A percentile compares a stretch with the other conserved stretches of the same genome.
phyloP scores from a whole-genome alignment of 2,888 invertebrate genomes.

The Phragmatobia fuliginosa region DNA sequence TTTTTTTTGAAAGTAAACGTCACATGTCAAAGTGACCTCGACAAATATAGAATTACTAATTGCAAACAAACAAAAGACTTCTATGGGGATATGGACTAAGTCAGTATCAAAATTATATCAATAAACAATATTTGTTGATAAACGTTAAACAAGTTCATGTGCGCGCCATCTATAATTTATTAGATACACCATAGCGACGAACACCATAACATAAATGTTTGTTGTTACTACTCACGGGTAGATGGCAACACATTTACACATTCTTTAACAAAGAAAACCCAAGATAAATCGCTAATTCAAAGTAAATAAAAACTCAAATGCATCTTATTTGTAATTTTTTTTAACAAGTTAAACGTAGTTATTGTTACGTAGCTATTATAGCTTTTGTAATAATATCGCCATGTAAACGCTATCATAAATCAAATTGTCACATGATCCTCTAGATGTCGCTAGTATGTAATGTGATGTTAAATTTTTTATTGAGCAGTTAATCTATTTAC shows the following conservation, averaged over 20 bases:
- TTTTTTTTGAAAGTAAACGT: background rate
- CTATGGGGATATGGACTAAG: background rate
- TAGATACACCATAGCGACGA: background rate
- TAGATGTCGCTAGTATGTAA: constrained; percentile 7
- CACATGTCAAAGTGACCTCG: background rate
- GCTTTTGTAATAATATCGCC: too few relatives aligned
- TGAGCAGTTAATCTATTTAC: background rate
- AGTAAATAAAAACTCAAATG: background rate
- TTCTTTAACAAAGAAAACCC: background rate
- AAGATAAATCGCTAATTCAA: background rate
- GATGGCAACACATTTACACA: constrained; percentile 12
- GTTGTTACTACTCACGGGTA: background rate
- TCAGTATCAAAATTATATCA: background rate
- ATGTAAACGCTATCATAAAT: background rate
- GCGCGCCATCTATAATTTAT: constrained; percentile 13
- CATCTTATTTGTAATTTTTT: background rate
- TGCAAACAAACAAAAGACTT: background rate
- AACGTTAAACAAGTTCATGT: background rate
- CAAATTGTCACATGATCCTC: background rate
- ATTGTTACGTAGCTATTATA: too few relatives aligned
- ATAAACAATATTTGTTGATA: background rate
- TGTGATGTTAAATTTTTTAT: background rate
- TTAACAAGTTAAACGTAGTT: too few relatives aligned
- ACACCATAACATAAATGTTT: background rate
- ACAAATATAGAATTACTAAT: background rate